Evolutionary conservation across 2,888 invertebrate genomes (phyloP), one percentile per base, ranked within the genome.

Genomic region (Melieria picta): DNA sequence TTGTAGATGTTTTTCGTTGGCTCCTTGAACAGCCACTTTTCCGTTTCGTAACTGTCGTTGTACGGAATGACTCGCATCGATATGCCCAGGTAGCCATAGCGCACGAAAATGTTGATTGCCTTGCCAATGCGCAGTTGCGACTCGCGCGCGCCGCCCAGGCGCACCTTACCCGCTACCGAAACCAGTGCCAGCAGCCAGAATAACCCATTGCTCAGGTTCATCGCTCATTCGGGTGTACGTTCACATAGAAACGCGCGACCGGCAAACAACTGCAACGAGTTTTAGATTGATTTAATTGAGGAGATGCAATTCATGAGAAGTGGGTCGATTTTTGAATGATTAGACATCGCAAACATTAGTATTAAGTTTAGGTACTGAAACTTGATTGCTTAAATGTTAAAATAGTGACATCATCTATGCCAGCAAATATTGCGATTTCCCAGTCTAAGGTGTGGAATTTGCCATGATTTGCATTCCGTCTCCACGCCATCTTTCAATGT

Each of bases 51-150:
- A 45, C 91, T 91, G 85, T 94, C 94, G 85, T 94, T 94, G 55
- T 93, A 89, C 0, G 94, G 93, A 50, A 94, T 93, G 72, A 94
- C 94, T 65, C 93, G 90, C 93, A 94, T 93, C 85, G 93, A 93
- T 85, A 94, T 93, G 85, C 93, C 92, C 83, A 94, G 89, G 88
- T 93, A 94, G 76, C 93, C 94, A 89, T 92, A 93, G 76, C 91
- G 90, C 84, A 91, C 89, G 78, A 95, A 95, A 81, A 95, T 91
- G 86, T 95, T 95, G 81, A 95, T 92, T 75, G 94, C 93, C 82
- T 93, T 93, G 78, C 95, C 96, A 76, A 94, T 91, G 78, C 92
- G 82, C 67, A 87, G 76, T 76, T 86, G 86, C n/a, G 87, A 87
- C 75, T 87, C 87, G 61, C 85, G 83, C 70, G 84, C 83, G 61